Evolutionary conservation across 2,797 vertebrate species (phyloP), one percentile per base, ranked within the genome.

Genomic region (Pelochelys cantorii): DNA sequence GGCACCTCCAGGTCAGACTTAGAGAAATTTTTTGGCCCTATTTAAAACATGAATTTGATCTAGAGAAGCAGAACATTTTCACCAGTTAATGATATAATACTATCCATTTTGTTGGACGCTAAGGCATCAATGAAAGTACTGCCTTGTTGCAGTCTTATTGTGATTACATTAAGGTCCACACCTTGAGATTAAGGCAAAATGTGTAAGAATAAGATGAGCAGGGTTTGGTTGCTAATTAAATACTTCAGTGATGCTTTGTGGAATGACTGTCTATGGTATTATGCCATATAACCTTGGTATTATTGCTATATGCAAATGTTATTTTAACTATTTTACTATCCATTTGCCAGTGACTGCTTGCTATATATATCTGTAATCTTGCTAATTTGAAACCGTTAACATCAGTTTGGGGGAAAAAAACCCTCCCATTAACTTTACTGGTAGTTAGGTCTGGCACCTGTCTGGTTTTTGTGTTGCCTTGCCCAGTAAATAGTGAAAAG

Each of bases 221-320:
- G 74, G 81, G 59, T 83, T 89, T 81, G 78, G 56, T 60, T 27
- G 86, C 15, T n/a, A 34, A 0, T 83, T 88, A 34, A 1, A 0
- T 84, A 10, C 83, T 75, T 77, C 85, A 90, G 23, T 77, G 25
- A 22, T 79, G 48, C 12, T 93, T 22, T 90, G 78, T 80, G 88
- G 54, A 94, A 90, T 37, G n/a, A 48, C 52, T 48, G 20, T 74
- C 22, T 75, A 8, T 48, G 37, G 71, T 23, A 37, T 37, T 11
- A 6, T 12, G 42, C 23, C 86, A 48, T 11, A 1, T 81, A 60
- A 25, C 12, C 0, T 71, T 52, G 56, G 17, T 65, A n/a, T 37
- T 74, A 81, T 15, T 94, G 53, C 8, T 82, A 3, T 85, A 87
- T 89, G 6, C 0, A 53, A 42, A 60, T 87, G 10, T 37, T 54